These are phyloP conservation scores for Mantis religiosa DNA, from an alignment of 2,888 invertebrate genomes.

Conservation along the genomic window DNA sequence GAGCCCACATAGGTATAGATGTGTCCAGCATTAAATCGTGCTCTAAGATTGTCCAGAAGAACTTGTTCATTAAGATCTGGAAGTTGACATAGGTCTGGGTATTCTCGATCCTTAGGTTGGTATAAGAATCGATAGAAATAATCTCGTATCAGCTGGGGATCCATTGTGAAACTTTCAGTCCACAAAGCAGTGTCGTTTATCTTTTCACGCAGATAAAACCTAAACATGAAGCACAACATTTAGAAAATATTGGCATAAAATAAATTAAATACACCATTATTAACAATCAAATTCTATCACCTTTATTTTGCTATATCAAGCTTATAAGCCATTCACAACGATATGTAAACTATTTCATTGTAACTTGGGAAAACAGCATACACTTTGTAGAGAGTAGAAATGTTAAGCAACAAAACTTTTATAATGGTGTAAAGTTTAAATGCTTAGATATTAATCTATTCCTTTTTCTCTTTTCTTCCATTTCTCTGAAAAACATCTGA, in stretches of 20 bases:
- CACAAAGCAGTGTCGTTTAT: conserved; percentile 73
- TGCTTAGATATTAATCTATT: too few species aligned
- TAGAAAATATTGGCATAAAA: neutral
- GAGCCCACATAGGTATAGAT: conserved; percentile 96
- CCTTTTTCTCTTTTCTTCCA: too few species aligned
- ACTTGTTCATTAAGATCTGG: conserved; percentile 94
- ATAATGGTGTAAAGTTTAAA: too few species aligned
- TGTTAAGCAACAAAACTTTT: too few species aligned
- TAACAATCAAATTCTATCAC: neutral
- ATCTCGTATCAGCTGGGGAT: conserved; percentile 87
- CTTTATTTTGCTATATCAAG: too few species aligned
- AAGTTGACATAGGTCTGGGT: conserved; percentile 91
- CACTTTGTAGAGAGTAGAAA: too few species aligned
- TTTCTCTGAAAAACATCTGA: too few species aligned
- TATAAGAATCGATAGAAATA: conserved; percentile 87
- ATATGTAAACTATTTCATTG: too few species aligned
- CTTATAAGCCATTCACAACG: too few species aligned
- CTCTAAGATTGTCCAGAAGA: conserved; percentile 81
- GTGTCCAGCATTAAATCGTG: conserved; percentile 84
- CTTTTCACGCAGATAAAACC: conserved; percentile 86
- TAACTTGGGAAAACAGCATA: too few species aligned
- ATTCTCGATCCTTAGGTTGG: conserved; percentile 89
- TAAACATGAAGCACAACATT: conserved; percentile 41
- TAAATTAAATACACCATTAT: conserved; percentile 45
- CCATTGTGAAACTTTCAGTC: conserved; percentile 84